Evolutionary conservation across 2,797 vertebrate genomes (phyloP).

Genomic region (Halcyon leucocephala): DNA sequence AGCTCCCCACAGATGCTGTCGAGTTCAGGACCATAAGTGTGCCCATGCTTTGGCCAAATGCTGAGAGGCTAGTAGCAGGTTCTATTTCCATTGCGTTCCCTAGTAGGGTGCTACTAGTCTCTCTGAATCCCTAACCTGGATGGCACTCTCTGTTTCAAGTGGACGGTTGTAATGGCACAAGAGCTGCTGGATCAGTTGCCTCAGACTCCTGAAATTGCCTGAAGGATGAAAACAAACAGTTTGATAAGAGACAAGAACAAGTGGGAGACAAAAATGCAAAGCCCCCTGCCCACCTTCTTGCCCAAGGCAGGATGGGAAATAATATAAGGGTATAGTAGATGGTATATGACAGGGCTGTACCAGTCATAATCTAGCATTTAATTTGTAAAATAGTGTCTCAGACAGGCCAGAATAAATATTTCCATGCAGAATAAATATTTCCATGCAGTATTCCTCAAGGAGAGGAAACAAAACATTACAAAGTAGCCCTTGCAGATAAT

Average conservation of each 20-base stretch:
- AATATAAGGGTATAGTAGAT: not conserved
- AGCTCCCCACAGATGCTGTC: not conserved
- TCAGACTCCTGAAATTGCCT: slow-evolving; percentile 46
- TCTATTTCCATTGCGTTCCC: not conserved
- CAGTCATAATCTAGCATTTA: not conserved
- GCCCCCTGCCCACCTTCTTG: not conserved
- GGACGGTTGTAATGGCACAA: slow-evolving; percentile 30
- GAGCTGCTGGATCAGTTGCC: slow-evolving; percentile 61
- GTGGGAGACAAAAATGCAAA: not conserved
- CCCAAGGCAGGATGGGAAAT: not conserved
- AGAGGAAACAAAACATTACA: not conserved
- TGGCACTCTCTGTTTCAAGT: not conserved
- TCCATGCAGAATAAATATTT: not conserved
- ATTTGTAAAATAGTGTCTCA: not conserved
- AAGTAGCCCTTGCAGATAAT: not conserved
- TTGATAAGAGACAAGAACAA: not conserved
- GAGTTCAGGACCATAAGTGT: not conserved
- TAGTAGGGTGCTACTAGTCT: not conserved
- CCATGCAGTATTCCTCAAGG: not conserved
- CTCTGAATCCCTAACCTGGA: slow-evolving; percentile 54
- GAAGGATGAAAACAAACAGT: not conserved
- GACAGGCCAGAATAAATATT: not conserved
- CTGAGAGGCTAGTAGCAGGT: not conserved
- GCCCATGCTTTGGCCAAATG: not conserved
- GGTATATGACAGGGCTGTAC: not conserved